Conservation (phyloP, 2,888 invertebrate genomes). For the Pristionchus japonicus region DNA sequence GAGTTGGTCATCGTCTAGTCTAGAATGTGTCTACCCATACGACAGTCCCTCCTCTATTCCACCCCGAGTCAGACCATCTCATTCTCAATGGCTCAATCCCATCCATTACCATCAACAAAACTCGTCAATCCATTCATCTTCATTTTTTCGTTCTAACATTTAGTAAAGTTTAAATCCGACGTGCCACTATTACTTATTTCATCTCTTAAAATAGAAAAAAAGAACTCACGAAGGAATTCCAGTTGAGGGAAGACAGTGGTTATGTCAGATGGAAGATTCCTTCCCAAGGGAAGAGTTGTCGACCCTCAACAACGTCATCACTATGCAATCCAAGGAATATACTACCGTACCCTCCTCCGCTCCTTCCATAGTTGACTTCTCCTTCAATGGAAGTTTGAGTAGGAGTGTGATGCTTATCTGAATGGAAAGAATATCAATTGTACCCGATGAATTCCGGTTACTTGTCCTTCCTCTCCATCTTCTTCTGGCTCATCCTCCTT, state of each 20-base stretch:
- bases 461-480: neutral
- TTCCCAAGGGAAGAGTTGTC: neutral
- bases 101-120: neutral
- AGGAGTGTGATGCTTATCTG: neutral
- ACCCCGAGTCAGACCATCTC: neutral
- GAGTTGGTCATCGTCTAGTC: neutral
- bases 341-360: neutral
- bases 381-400: neutral
- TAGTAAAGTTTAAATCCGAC: neutral
- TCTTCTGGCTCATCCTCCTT: neutral
- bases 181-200: neutral
- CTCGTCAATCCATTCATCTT: neutral
- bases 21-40: neutral
- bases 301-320: neutral
- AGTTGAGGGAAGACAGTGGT: neutral
- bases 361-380: neutral
- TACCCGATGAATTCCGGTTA: neutral
- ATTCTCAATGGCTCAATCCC: neutral
- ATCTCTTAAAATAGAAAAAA: neutral
- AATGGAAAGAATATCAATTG: neutral
- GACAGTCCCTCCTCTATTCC: neutral
- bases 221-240: neutral
- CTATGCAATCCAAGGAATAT: neutral
- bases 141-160: neutral
- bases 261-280: neutral